These are phyloP conservation scores for Diceros bicornis DNA, from an alignment of 2,797 vertebrate species.

Conservation along the genomic window DNA sequence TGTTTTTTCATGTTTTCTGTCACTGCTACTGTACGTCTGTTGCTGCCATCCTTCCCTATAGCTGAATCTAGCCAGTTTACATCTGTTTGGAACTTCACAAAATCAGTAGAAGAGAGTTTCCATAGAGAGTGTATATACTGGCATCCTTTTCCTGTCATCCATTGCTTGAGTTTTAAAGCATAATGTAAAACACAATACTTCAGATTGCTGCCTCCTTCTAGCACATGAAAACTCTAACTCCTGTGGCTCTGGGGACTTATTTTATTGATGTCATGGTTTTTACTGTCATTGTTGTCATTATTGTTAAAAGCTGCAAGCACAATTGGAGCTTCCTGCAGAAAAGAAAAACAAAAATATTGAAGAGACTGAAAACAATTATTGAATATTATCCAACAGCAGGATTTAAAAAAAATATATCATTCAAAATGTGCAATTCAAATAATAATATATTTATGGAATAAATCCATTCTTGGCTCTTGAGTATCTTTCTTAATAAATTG, in stretches of 20 bases:
- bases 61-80: background rate
- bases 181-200: background rate
- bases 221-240: background rate
- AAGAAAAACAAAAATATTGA: background rate
- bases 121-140: background rate
- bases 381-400: background rate
- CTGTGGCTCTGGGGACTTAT: background rate
- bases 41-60: background rate
- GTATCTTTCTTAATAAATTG: background rate
- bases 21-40: background rate
- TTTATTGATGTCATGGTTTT: background rate
- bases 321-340: background rate
- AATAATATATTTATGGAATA: background rate
- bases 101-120: background rate
- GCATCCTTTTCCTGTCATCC: background rate
- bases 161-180: background rate
- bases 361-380: background rate
- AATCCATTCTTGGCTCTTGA: background rate
- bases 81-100: background rate
- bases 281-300: background rate
- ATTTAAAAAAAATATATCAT: background rate
- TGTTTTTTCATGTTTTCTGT: background rate
- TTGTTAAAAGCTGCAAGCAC: background rate
- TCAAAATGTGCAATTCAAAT: background rate
- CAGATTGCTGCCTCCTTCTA: background rate